phyloP scores from a whole-genome alignment of 2,113 vertebrate species.

The Erythrocebus patas region DNA sequence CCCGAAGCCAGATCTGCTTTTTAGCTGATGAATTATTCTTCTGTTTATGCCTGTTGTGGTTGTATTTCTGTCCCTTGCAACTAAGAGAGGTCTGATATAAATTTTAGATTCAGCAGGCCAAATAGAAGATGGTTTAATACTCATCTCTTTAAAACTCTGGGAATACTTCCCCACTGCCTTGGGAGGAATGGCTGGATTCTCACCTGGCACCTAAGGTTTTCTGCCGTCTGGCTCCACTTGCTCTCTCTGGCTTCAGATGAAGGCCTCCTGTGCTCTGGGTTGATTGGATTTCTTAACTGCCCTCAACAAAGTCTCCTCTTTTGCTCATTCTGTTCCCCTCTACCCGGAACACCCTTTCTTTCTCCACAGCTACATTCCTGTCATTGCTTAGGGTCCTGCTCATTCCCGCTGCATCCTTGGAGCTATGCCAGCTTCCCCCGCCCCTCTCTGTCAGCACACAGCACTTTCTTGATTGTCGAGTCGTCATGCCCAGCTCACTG shows the following conservation, averaged over 20 bases:
- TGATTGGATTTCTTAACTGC: not conserved
- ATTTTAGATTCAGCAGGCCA: not conserved
- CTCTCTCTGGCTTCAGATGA: not conserved
- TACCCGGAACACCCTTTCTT: not conserved
- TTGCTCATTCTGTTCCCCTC: not conserved
- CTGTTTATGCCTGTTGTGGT: not conserved
- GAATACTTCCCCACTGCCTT: not conserved
- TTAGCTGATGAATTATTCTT: not conserved
- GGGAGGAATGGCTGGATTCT: not conserved
- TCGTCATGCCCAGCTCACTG: not conserved
- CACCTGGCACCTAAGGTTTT: not conserved
- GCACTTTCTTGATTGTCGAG: not conserved
- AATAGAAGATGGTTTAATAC: not conserved
- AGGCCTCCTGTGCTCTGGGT: not conserved
- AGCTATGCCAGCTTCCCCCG: not conserved
- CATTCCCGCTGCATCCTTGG: not conserved
- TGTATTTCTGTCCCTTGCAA: not conserved
- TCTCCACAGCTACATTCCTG: not conserved
- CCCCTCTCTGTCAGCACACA: fast-evolving
- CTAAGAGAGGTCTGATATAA: not conserved
- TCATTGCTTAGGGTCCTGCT: not conserved
- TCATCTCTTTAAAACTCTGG: not conserved
- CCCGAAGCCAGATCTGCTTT: not conserved
- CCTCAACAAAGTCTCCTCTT: not conserved
- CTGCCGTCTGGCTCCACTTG: not conserved